A percentile compares a stretch with the other conserved stretches of the same genome.
Evolutionary conservation across 1,140 invertebrate genomes (phyloP).

Genomic region (Cydia pomonella): DNA sequence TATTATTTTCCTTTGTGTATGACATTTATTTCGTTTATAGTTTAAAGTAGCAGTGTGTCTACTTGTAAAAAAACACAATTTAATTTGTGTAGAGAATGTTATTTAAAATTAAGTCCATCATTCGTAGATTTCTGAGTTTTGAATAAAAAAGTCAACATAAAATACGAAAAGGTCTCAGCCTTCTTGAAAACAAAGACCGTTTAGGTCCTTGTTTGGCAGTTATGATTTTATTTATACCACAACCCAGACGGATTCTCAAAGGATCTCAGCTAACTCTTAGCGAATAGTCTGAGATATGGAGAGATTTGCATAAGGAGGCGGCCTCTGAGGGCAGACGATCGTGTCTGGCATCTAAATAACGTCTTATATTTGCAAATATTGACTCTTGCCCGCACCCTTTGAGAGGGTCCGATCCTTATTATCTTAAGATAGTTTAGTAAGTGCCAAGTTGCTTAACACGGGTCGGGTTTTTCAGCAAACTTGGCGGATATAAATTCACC

Average conservation of each 20-base stretch:
- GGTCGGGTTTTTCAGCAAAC: conserved; percentile 43
- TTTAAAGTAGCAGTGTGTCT: too few relatives aligned
- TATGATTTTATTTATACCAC: conserved; percentile 70
- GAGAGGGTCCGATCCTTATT: conserved; percentile 62
- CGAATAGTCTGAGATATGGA: conserved; percentile 66
- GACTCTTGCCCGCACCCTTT: conserved; percentile 72
- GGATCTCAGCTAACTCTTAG: conserved; percentile 66
- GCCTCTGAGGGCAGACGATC: conserved; percentile 58
- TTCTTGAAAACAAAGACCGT: neutral
- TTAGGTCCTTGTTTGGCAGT: conserved; percentile 44
- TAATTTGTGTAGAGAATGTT: too few relatives aligned
- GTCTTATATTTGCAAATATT: conserved; percentile 79
- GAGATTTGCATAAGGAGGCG: conserved; percentile 72
- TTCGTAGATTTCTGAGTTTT: neutral
- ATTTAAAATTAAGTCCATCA: too few relatives aligned
- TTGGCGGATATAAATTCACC: conserved; percentile 33
- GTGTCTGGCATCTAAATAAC: conserved; percentile 78
- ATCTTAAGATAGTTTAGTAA: conserved; percentile 67
- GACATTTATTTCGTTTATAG: too few relatives aligned
- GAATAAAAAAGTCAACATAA: neutral
- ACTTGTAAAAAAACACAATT: too few relatives aligned
- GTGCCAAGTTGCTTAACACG: conserved; percentile 58
- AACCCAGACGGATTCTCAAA: conserved; percentile 60
- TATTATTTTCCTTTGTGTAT: too few relatives aligned
- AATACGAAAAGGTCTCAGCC: neutral